Evolutionary conservation across 1,140 invertebrate species (phyloP).

Genomic region (Geopemphigus sp.): DNA sequence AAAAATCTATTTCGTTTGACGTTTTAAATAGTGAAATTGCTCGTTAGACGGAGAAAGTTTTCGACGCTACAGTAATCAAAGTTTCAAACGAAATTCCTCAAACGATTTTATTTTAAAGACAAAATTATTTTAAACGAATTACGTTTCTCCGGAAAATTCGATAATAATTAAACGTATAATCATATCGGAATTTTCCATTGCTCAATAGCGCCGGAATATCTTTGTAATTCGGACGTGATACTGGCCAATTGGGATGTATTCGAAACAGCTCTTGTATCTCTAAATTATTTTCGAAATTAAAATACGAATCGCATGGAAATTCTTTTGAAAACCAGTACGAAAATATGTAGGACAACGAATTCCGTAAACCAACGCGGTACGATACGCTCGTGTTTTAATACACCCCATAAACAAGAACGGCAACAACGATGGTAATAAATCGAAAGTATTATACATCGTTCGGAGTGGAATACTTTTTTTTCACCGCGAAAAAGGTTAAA

Average conservation of each 20-base stretch:
- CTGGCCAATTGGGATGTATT: neutral
- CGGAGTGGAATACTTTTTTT: neutral
- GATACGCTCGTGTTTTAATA: no score
- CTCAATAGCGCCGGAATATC: no score
- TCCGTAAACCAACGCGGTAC: no score
- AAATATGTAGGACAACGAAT: no score
- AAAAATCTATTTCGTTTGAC: no score
- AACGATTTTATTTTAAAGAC: neutral
- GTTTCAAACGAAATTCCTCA: neutral
- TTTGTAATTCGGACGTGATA: neutral
- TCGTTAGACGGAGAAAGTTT: no score
- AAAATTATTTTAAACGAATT: neutral
- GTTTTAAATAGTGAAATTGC: no score
- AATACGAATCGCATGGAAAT: neutral
- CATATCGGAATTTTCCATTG: constrained; percentile 15
- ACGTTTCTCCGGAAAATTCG: neutral
- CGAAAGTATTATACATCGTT: no score
- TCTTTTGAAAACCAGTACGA: neutral
- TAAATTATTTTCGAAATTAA: neutral
- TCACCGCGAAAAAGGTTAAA: constrained; percentile 12
- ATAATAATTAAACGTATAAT: neutral
- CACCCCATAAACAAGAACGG: no score
- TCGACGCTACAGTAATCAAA: no score
- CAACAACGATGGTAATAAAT: no score
- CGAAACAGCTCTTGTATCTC: neutral